phyloP scores from a whole-genome alignment of 2,113 vertebrate genomes.

The Megaceryle torquata region DNA sequence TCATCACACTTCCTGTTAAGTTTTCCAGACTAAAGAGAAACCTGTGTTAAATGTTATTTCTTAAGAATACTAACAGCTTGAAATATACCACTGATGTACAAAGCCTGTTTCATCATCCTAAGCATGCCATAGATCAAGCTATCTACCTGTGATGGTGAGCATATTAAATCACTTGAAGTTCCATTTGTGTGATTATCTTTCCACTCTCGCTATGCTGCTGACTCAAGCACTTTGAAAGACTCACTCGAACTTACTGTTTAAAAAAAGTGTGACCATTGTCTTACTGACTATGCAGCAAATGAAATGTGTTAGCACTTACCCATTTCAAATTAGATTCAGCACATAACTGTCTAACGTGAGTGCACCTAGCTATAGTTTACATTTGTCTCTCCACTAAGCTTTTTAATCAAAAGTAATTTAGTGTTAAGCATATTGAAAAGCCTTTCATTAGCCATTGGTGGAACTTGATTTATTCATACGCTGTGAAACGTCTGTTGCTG shows the following conservation, averaged over 20 bases:
- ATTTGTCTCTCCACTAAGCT: constrained; percentile 64
- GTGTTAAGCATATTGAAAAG: constrained; percentile 55
- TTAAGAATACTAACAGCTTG: constrained; percentile 37
- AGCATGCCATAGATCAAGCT: constrained; percentile 33
- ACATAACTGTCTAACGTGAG: constrained; percentile 46
- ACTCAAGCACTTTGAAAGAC: constrained; percentile 53
- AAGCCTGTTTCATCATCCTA: constrained; percentile 42
- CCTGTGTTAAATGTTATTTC: constrained; percentile 30
- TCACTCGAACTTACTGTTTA: constrained; percentile 27
- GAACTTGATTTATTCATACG: constrained; percentile 57
- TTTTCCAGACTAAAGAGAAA: constrained; percentile 26
- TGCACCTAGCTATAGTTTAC: constrained; percentile 61
- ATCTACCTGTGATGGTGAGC: constrained; percentile 22
- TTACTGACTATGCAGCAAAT: constrained; percentile 43
- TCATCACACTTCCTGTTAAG: constrained; percentile 5
- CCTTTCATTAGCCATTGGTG: constrained; percentile 41
- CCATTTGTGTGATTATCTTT: constrained; percentile 51
- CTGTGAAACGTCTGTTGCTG: constrained; percentile 1
- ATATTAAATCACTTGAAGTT: constrained; percentile 59
- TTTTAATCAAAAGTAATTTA: constrained; percentile 73
- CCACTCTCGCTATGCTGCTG: constrained; percentile 17
- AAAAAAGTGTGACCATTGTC: background rate
- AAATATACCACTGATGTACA: constrained; percentile 11
- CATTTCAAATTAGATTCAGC: constrained; percentile 64
- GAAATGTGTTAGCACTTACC: constrained; percentile 50